phyloP scores from a whole-genome alignment of 2,113 vertebrate species.

The Hypanus sabinus region DNA sequence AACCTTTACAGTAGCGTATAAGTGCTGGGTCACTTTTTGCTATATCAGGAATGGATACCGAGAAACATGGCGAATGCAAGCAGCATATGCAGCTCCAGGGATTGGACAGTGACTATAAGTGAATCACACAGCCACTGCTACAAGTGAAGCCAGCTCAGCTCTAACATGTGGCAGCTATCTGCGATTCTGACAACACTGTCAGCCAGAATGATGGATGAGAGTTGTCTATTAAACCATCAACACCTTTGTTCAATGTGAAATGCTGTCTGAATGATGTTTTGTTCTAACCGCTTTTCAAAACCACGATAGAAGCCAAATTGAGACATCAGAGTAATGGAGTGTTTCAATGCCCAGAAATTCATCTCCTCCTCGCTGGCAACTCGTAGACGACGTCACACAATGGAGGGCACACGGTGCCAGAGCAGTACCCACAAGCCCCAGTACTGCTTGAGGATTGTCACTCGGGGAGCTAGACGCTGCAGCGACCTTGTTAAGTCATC shows the following conservation, averaged over 20 bases:
- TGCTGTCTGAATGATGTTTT: slow-evolving; percentile 62
- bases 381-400: not conserved
- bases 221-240: slow-evolving; percentile 59
- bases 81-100: not conserved
- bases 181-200: slow-evolving; percentile 55
- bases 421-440: not conserved
- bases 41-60: not conserved
- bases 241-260: slow-evolving; percentile 64
- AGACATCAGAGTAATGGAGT: slow-evolving; percentile 49
- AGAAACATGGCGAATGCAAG: not conserved
- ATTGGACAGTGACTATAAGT: not conserved
- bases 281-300: slow-evolving; percentile 54
- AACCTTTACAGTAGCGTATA: not conserved
- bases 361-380: slow-evolving; percentile 39
- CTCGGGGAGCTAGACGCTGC: slow-evolving; percentile 44
- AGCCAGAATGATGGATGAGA: slow-evolving; percentile 59
- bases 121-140: not conserved
- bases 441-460: slow-evolving; percentile 43
- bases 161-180: slow-evolving; percentile 55
- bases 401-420: not conserved
- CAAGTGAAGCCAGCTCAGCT: slow-evolving; percentile 3
- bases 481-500: slow-evolving; percentile 52
- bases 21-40: not conserved
- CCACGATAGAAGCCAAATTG: slow-evolving; percentile 57
- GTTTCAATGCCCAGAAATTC: slow-evolving; percentile 43